Conservation (phyloP, 1,140 invertebrate species). For the Notospermus geniculatus region DNA sequence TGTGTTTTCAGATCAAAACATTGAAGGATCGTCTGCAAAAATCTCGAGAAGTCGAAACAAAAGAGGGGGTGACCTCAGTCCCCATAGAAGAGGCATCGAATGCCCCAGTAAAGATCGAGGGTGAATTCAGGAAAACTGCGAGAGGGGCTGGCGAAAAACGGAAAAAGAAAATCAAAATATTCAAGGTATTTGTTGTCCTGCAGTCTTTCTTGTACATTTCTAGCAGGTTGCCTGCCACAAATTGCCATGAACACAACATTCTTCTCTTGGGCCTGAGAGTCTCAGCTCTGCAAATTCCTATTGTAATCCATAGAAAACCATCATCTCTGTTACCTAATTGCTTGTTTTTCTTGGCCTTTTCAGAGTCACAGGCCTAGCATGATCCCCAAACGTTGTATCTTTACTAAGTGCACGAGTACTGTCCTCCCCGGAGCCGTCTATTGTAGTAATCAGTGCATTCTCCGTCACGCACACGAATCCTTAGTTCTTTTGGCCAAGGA, state of each 20-base stretch:
- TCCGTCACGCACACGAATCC: constrained; percentile 77
- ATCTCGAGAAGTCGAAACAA: neutral
- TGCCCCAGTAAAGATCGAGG: neutral
- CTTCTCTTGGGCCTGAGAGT: too few relatives aligned
- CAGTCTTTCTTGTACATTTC: too few relatives aligned
- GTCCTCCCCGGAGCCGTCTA: constrained; percentile 68
- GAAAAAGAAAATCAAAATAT: constrained; percentile 7
- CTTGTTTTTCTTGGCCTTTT: too few relatives aligned
- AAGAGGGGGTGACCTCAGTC: too few relatives aligned
- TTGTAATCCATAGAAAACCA: too few relatives aligned
- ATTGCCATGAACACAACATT: too few relatives aligned
- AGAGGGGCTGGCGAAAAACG: neutral
- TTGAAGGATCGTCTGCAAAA: neutral
- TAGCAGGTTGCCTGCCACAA: too few relatives aligned
- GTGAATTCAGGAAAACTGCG: constrained; percentile 1
- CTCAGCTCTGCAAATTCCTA: too few relatives aligned
- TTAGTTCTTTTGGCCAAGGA: constrained; percentile 52
- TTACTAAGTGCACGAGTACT: constrained; percentile 55
- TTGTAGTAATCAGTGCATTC: constrained; percentile 83
- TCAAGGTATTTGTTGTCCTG: neutral
- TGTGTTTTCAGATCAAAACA: neutral
- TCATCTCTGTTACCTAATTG: too few relatives aligned
- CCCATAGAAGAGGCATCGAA: constrained; percentile 1
- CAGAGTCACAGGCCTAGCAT: too few relatives aligned
- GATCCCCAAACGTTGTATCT: constrained; percentile 15